phyloP scores from a whole-genome alignment of 2,113 vertebrate species.

The Penelope pileata region DNA sequence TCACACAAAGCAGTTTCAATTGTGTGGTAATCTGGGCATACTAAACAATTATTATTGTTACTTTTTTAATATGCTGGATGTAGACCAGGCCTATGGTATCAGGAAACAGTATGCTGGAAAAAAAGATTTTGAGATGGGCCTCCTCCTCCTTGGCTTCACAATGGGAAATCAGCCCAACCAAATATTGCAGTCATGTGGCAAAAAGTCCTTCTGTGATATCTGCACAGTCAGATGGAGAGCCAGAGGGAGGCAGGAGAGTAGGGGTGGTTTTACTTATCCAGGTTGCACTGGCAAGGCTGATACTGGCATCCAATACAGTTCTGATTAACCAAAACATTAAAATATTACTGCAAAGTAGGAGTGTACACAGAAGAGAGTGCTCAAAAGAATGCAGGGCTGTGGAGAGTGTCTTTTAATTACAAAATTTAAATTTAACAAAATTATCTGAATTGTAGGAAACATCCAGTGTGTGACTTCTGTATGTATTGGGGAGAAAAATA shows the following conservation, averaged over 20 bases:
- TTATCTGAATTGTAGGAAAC: neutral
- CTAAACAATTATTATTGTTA: neutral
- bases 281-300: neutral
- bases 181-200: neutral
- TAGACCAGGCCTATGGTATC: neutral
- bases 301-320: neutral
- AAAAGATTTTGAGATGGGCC: neutral
- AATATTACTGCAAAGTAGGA: neutral
- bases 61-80: neutral
- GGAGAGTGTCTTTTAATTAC: neutral
- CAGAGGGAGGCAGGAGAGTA: neutral
- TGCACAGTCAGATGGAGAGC: neutral
- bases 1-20: conserved; percentile 14
- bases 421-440: neutral
- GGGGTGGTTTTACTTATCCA: neutral
- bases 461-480: neutral
- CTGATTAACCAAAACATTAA: neutral
- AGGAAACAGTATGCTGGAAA: neutral
- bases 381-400: neutral
- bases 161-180: neutral
- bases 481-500: neutral
- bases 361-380: neutral
- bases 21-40: conserved; percentile 8
- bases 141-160: neutral
- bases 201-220: neutral